Evolutionary conservation across 2,888 invertebrate genomes (phyloP), one percentile per base, ranked within the genome.

Genomic region (Drosophila robusta): DNA sequence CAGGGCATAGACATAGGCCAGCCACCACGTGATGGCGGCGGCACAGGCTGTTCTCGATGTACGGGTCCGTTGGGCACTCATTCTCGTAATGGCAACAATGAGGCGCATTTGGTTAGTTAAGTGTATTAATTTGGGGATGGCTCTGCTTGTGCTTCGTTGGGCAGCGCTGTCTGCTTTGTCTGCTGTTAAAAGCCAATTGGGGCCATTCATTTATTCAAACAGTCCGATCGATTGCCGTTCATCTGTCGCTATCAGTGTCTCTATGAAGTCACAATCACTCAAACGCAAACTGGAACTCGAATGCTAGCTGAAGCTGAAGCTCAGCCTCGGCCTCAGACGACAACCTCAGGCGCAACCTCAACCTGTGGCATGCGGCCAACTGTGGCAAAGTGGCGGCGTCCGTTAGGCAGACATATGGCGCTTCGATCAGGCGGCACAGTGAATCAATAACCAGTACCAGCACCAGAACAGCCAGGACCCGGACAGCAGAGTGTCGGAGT

Each of bases 351-450:
- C 63, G 39, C 14, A 50, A 44, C 49, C 65, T 32, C 78, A 56
- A 75, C 75, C 73, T 75, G 75, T 75, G 78, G 75, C 75, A 72
- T 75, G 76, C 66, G 54, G 56, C 67, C 67, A 66, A 67, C 32
- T 11, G 38, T 67, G 49, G 58, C 64, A 39, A 24, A 36, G 45
- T 62, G 71, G 60, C 75, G 38, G 56, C 44, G 44, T 58, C 45
- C 47, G 36, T 41, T 60, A 75, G 56, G 52, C 42, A 67, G 78
- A 56, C 77, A 74, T 76, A 76, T 74, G 77, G 71, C 72, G 58
- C 71, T 77, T 67, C 73, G 78, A 77, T 75, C 75, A 67, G 77
- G 41, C 29, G 60, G 49, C 60, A 47, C 50, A 34, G 54, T 54
- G 57, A 64, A 64, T 70, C 70, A 64, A 71, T 70, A 71, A 50